These are phyloP conservation scores for Geotrupes spiniger DNA, from an alignment of 2,888 invertebrate species.

Conservation along the genomic window DNA sequence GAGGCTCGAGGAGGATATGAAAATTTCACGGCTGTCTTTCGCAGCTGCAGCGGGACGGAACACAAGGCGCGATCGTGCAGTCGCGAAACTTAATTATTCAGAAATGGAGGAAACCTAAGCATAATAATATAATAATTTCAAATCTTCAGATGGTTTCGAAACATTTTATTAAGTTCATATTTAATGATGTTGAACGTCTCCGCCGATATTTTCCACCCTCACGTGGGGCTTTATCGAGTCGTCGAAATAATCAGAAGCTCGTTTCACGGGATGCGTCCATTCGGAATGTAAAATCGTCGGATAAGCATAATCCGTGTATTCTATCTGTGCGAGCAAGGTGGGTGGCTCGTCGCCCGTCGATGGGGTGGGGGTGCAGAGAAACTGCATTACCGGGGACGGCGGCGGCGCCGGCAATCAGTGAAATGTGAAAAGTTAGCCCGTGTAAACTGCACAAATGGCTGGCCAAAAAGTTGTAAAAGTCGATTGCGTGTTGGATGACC, in stretches of 20 bases:
- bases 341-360: too few relatives aligned
- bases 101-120: too few relatives aligned
- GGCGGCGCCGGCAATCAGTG: background rate
- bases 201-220: background rate
- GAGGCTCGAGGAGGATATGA: background rate
- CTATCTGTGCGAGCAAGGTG: constrained; percentile 8
- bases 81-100: too few relatives aligned
- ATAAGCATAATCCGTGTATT: constrained; percentile 22
- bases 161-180: too few relatives aligned
- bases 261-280: constrained; percentile 1
- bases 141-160: too few relatives aligned
- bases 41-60: background rate
- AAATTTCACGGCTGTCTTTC: constrained; percentile 4
- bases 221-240: background rate
- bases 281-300: constrained; percentile 22
- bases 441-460: background rate
- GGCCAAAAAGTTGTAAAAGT: constrained; percentile 25
- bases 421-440: background rate
- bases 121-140: too few relatives aligned
- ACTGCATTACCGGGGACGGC: background rate
- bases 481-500: constrained; percentile 29
- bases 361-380: too few relatives aligned
- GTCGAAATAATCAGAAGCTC: constrained; percentile 5
- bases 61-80: too few relatives aligned
- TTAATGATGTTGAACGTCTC: background rate